Base-by-base conservation (phyloP, 2,113 vertebrate genomes). In the Clarias magur region DNA sequence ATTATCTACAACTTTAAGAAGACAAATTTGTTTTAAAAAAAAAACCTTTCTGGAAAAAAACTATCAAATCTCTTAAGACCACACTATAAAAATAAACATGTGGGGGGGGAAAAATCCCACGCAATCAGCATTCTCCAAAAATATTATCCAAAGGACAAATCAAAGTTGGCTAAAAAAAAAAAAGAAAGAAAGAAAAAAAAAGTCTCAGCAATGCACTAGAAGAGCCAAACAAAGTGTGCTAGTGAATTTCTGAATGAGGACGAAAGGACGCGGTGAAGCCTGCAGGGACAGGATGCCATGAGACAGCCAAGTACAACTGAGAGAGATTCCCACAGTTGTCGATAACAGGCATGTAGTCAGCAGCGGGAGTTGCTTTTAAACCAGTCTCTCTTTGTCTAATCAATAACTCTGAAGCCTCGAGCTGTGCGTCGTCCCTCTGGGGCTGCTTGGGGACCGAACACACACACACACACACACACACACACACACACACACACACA, bases 331-430 rank as follows among this genome's bases (percentile, higher is more conserved):
- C 90, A 85, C 84, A 30, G 86, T 78, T 82, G 85, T 87, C 87
- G 82, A 88, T 86, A 89, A 85, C 75, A 89, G 70, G 56, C 84
- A 78, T 68, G 79, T 84, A 60, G 82, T 83, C 78, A 89, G 62
- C 88, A 89, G 91, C 86, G 56, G 89, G 90, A 62, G 88, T 48
- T 89, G 86, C 82, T 92, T 90, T 91, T 88, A 85, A 89, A 92
- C 86, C 89, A 91, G 84, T 60, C 81, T 83, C 70, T 76, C 85
- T 90, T 91, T 89, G 90, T 91, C 89, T 91, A 90, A 93, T 92
- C 92, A 92, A 92, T 91, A 91, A 91, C 86, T 88, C 68, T 87
- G 70, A 82, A 90, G 89, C 78, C 89, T 88, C 62, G 85, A 86
- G 88, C 86, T 54, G 59, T 25, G 76, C 27, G 34, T 27, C 27